Percentiles rank a stretch among this genome's conserved stretches.
Evolutionary conservation across 2,888 invertebrate genomes (phyloP).

Genomic region (Serrognathus titanus): DNA sequence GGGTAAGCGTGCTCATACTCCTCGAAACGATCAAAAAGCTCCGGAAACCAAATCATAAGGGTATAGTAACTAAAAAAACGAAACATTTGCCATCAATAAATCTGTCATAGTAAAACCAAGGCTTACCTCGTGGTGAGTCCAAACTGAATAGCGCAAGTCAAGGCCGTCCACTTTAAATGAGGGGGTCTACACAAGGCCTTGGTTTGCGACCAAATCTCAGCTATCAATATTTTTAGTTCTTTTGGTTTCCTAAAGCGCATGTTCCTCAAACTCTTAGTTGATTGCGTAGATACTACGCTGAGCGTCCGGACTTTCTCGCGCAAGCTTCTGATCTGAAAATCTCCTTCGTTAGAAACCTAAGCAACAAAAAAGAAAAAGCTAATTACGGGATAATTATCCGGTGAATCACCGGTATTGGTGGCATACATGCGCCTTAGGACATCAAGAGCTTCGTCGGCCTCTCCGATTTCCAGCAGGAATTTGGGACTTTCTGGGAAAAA

Average conservation of each 20-base stretch:
- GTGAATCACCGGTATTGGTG: constrained; percentile 68
- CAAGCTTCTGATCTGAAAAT: constrained; percentile 62
- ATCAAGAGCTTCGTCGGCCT: constrained; percentile 69
- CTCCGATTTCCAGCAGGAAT: constrained; percentile 76
- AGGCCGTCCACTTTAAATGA: constrained; percentile 69
- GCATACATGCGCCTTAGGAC: constrained; percentile 67
- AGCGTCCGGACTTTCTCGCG: constrained; percentile 65
- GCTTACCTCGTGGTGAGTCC: constrained; percentile 71
- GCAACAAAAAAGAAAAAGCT: constrained; percentile 4
- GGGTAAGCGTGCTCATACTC: constrained; percentile 67
- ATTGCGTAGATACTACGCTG: constrained; percentile 61
- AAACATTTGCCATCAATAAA: neutral
- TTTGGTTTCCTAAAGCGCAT: constrained; percentile 69
- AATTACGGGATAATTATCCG: constrained; percentile 69
- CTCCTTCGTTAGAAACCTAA: neutral
- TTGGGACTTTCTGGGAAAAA: constrained; percentile 80
- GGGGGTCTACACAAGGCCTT: constrained; percentile 71
- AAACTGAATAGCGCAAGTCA: constrained; percentile 79
- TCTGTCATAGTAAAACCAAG: neutral
- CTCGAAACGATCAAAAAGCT: constrained; percentile 80
- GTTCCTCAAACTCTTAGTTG: constrained; percentile 64
- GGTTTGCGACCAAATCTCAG: constrained; percentile 72
- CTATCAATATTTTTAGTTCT: constrained; percentile 64
- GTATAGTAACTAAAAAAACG: constrained; percentile 74
- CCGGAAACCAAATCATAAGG: constrained; percentile 89